A percentile compares a stretch with the other conserved stretches of the same genome.
Conservation (phyloP, 2,797 vertebrate genomes). For the Arnoldichthys spilopterus region DNA sequence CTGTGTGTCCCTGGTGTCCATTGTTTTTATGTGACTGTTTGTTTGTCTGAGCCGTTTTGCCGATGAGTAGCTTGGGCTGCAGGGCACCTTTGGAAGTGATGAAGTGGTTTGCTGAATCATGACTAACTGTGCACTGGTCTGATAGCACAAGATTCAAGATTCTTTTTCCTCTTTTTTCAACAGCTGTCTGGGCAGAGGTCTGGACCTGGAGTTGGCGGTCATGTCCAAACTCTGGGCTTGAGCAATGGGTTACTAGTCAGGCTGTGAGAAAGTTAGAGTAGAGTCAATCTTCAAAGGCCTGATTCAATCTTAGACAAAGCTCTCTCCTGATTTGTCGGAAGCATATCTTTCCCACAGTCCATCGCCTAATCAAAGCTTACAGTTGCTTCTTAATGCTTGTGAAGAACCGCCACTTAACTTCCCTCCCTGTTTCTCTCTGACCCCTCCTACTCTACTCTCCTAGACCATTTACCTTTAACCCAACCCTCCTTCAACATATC, state of each 20-base stretch:
- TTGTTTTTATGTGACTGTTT: constrained; percentile 61
- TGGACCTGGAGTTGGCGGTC: constrained; percentile 84
- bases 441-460: constrained; percentile 22
- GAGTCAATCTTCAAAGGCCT: constrained; percentile 54
- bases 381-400: constrained; percentile 65
- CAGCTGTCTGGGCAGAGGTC: constrained; percentile 78
- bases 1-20: constrained; percentile 33
- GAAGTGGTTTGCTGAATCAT: constrained; percentile 68
- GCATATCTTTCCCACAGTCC: constrained; percentile 80
- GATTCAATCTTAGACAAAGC: constrained; percentile 31
- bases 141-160: constrained; percentile 61
- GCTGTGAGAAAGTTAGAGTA: constrained; percentile 70
- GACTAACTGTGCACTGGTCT: constrained; percentile 77
- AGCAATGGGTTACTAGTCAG: constrained; percentile 80
- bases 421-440: constrained; percentile 10
- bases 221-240: constrained; percentile 81
- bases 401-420: constrained; percentile 49
- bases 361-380: constrained; percentile 75
- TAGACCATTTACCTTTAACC: constrained; percentile 19
- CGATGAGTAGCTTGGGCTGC: constrained; percentile 70
- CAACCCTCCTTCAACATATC: constrained; percentile 38
- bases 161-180: constrained; percentile 19
- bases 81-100: constrained; percentile 65
- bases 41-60: constrained; percentile 62
- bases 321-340: constrained; percentile 29